phyloP scores from a whole-genome alignment of 2,113 vertebrate species.

The Bothrops jararaca region DNA sequence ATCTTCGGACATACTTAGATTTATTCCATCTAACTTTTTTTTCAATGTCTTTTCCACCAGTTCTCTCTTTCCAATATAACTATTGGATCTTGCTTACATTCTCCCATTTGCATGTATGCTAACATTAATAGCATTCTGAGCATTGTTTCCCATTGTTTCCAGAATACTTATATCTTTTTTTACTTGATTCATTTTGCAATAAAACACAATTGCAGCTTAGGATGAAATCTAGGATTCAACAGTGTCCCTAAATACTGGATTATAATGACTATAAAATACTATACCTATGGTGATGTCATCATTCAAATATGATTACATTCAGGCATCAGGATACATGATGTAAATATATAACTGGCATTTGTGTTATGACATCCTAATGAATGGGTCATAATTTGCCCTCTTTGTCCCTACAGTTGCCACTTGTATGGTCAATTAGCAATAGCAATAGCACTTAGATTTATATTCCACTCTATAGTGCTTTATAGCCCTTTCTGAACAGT shows the following conservation, averaged over 20 bases:
- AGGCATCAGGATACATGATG: background rate
- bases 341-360: background rate
- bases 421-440: background rate
- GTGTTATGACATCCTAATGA: background rate
- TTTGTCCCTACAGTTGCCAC: background rate
- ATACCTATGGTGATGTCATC: background rate
- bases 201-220: background rate
- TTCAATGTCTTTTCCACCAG: background rate
- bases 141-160: background rate
- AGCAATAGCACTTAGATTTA: background rate
- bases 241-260: background rate
- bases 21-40: background rate
- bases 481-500: background rate
- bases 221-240: background rate
- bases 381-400: background rate
- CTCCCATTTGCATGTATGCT: background rate
- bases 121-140: background rate
- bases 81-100: background rate
- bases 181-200: background rate
- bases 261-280: background rate
- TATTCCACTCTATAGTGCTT: background rate
- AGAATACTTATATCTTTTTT: background rate
- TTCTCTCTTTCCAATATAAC: background rate
- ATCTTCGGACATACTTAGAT: background rate
- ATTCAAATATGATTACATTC: background rate